Base-by-base conservation (phyloP, 2,888 invertebrate genomes). In the Drosophila rellima region DNA sequence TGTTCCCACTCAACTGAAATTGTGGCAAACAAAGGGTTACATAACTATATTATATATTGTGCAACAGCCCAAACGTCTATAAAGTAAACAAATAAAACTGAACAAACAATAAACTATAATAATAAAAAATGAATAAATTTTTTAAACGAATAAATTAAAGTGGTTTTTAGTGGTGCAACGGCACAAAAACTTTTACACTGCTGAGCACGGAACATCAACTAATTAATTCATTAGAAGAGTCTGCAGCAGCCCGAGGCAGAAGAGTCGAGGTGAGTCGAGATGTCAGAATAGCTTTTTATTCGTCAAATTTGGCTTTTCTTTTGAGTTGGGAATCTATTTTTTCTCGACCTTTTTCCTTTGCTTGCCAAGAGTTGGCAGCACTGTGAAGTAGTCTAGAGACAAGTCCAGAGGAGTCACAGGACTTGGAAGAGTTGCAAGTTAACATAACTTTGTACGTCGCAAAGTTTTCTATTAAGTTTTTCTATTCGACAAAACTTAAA, bases 161-260 rank as follows among this genome's bases (percentile, higher is more conserved):
- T 64, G 52, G 62, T 67, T 68, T 54, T 47, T 48, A 18, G n/a
- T n/a, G n/a, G n/a, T n/a, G n/a, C n/a, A n/a, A n/a, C n/a, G n/a
- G n/a, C 29, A 47, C 44, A 50, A 23, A 17, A 17, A 48, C 61
- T 68, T 62, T 62, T 56, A 37, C 40, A n/a, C 42, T 52, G 33
- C 44, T 59, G 57, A 35, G 55, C 61, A 56, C 54, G 45, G 54
- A 72, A 82, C 77, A 70, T 82, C 78, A 71, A 88, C 88, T 84
- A 84, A 84, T 84, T 84, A 88, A 84, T 84, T 88, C 83, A 85
- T 86, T 85, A 73, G 78, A 50, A 45, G 45, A 42, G 45, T 54
- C 57, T 23, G 51, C 48, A 47, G 33, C n/a, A 50, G 11, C 13
- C 29, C n/a, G n/a, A n/a, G n/a, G 11, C 4, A n/a, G 3, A n/a